Percentiles rank a stretch among this genome's conserved stretches.
These are phyloP conservation scores for Batillaria attramentaria DNA, from an alignment of 1,140 invertebrate species.

Conservation along the genomic window DNA sequence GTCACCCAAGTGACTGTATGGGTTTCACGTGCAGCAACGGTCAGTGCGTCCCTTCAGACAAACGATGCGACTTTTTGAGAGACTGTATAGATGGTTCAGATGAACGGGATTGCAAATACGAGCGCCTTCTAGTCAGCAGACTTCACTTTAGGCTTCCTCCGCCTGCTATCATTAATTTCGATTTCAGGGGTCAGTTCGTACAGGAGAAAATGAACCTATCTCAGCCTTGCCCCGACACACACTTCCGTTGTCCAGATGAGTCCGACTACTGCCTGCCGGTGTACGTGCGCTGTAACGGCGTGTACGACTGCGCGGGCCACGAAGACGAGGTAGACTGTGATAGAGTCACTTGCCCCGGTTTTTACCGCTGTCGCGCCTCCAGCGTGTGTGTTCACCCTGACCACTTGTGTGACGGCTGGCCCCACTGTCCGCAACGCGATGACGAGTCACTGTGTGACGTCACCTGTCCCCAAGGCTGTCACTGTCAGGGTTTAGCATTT, in stretches of 20 bases:
- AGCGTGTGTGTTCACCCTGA: slow-evolving; percentile 21
- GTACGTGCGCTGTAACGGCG: slow-evolving; percentile 23
- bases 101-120: background rate
- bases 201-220: background rate
- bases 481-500: slow-evolving; percentile 17
- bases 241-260: slow-evolving; percentile 1
- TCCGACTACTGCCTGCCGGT: background rate
- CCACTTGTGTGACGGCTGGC: slow-evolving; percentile 20
- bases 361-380: slow-evolving; percentile 18
- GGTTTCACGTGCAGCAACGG: background rate
- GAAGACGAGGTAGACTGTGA: slow-evolving; percentile 14
- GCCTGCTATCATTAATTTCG: background rate
- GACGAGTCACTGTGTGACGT: slow-evolving; percentile 32
- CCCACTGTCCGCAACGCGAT: slow-evolving; percentile 33
- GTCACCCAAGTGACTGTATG: background rate
- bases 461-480: slow-evolving; percentile 44
- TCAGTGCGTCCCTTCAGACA: background rate
- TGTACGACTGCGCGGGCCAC: slow-evolving; percentile 17
- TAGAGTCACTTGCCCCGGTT: slow-evolving; percentile 29
- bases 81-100: slow-evolving; percentile 16
- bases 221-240: background rate
- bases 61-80: background rate
- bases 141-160: background rate
- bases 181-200: slow-evolving; percentile 1
- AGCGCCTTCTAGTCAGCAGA: background rate